Evolutionary conservation across 2,797 vertebrate species (phyloP).

Genomic region (Loriculus beryllinus): DNA sequence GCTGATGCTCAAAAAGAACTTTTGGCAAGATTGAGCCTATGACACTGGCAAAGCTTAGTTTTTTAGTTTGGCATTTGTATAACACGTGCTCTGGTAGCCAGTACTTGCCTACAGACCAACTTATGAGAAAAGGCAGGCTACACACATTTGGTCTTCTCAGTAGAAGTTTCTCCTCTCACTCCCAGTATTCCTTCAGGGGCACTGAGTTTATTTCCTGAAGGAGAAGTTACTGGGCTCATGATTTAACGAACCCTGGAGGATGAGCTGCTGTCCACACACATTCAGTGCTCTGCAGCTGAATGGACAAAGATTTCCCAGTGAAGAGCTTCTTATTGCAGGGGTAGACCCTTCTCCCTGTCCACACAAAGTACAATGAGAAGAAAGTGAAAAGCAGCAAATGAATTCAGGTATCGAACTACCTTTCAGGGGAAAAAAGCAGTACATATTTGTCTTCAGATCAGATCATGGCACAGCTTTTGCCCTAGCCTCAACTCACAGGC

Average conservation of each 20-base stretch:
- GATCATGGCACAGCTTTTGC: not conserved
- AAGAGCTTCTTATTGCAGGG: not conserved
- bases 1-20: not conserved
- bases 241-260: not conserved
- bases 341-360: not conserved
- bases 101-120: not conserved
- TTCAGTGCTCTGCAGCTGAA: not conserved
- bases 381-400: not conserved
- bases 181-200: not conserved
- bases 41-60: not conserved
- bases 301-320: not conserved
- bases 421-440: not conserved
- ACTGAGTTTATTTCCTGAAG: not conserved
- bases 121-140: not conserved
- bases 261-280: not conserved
- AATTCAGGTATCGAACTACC: not conserved
- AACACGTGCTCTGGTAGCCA: not conserved
- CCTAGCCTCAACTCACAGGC: not conserved
- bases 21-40: not conserved
- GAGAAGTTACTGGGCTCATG: not conserved
- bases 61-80: not conserved
- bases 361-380: not conserved
- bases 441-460: not conserved
- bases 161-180: not conserved
- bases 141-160: not conserved